Conservation (phyloP, 2,888 invertebrate species). For the Tenthredo amoena region DNA sequence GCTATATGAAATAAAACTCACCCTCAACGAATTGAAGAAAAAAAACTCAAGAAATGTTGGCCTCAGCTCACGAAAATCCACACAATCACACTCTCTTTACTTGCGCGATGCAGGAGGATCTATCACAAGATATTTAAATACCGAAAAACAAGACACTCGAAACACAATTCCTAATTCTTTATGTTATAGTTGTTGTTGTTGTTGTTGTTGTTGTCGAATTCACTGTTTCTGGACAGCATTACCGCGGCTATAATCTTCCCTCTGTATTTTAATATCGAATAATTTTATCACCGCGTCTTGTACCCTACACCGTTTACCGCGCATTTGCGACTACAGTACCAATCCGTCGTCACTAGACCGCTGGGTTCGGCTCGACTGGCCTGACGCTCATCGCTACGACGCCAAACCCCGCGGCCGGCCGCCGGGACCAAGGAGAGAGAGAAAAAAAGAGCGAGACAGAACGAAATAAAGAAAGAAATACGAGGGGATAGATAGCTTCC, state of each 20-base stretch:
- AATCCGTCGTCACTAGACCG: not conserved
- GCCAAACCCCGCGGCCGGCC: not conserved
- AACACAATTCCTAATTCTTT: not conserved
- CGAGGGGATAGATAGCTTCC: not conserved
- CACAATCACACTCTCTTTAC: not conserved
- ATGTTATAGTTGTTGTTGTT: not conserved
- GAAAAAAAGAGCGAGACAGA: not conserved
- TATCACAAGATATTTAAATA: not conserved
- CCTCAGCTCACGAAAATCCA: not conserved
- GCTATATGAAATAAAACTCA: not conserved
- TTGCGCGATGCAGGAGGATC: not conserved
- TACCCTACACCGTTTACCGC: slow-evolving; percentile 64
- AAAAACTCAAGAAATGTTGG: not conserved
- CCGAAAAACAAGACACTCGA: not conserved
- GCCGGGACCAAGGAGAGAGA: not conserved
- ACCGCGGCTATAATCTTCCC: not conserved
- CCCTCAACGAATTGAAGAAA: not conserved
- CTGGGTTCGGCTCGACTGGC: slow-evolving; percentile 30
- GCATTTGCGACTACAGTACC: slow-evolving; percentile 61
- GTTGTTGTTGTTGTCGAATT: not conserved
- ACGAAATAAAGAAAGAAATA: not conserved
- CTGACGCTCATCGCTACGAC: not conserved
- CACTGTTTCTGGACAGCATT: not conserved
- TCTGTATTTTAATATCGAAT: not conserved
- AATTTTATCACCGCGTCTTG: slow-evolving; percentile 4